Evolutionary conservation across 2,888 invertebrate genomes (phyloP).

Genomic region (Drosophila buzzatii): DNA sequence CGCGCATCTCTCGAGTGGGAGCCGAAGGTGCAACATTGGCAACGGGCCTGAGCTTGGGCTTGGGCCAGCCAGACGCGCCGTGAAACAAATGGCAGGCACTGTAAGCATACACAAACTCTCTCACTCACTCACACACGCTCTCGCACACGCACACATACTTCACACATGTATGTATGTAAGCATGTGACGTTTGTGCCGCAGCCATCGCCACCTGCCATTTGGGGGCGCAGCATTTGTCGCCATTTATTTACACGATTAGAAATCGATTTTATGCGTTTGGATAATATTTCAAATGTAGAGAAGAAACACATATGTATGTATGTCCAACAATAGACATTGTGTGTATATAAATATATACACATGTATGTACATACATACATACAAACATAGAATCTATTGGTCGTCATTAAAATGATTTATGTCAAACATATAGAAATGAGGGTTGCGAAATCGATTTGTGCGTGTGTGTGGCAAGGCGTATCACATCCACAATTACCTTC

Average conservation of each 20-base stretch:
- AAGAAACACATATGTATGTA: conserved; percentile 35
- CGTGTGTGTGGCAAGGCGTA: conserved; percentile 2
- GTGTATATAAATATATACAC: not conserved
- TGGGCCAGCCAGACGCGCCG: conserved; percentile 29
- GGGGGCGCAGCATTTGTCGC: conserved; percentile 73
- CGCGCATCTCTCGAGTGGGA: conserved; percentile 49
- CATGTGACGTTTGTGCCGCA: conserved; percentile 15
- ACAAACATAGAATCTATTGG: conserved; percentile 6
- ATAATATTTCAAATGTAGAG: conserved; percentile 66
- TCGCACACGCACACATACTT: conserved; percentile 1
- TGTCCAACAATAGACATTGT: conserved; percentile 10
- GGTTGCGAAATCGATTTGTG: conserved; percentile 50
- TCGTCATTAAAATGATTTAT: conserved; percentile 74
- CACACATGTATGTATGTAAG: conserved; percentile 10
- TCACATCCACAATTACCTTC: conserved; percentile 5
- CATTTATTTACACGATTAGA: conserved; percentile 79
- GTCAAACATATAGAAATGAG: conserved; percentile 64
- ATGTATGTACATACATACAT: not conserved
- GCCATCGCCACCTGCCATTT: conserved; percentile 50
- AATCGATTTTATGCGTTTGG: conserved; percentile 77
- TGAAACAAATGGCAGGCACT: conserved; percentile 63
- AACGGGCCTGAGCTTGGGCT: conserved; percentile 41
- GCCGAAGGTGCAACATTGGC: conserved; percentile 73
- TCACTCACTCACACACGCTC: conserved; percentile 16
- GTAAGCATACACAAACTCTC: conserved; percentile 22